Evolutionary conservation across 2,888 invertebrate species (phyloP).

Genomic region (Cactoblastis cactorum): DNA sequence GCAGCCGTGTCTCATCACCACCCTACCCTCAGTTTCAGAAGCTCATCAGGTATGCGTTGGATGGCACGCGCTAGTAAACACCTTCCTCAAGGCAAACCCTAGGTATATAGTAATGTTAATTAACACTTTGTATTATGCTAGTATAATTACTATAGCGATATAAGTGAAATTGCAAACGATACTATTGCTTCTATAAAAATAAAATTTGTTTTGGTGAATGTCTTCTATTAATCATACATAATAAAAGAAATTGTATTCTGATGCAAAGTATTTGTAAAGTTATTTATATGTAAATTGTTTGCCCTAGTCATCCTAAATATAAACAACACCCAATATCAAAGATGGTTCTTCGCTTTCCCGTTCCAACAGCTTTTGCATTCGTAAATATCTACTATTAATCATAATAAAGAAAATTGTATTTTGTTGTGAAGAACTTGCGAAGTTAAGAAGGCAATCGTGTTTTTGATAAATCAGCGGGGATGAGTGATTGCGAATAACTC

Average conservation of each 20-base stretch:
- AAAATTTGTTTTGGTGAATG: too few species aligned
- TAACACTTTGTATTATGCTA: slow-evolving; percentile 5
- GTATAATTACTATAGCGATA: neutral
- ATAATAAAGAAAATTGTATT: slow-evolving; percentile 17
- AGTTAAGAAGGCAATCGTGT: slow-evolving; percentile 15
- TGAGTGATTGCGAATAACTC: slow-evolving; percentile 19
- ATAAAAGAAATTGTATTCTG: too few species aligned
- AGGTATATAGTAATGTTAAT: slow-evolving; percentile 17
- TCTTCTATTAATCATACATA: too few species aligned
- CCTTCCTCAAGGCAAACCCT: slow-evolving; percentile 21
- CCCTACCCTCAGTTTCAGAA: slow-evolving; percentile 25
- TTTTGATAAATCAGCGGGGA: slow-evolving; percentile 16
- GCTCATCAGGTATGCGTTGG: slow-evolving; percentile 31
- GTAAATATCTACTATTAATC: slow-evolving; percentile 13
- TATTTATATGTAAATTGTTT: too few species aligned
- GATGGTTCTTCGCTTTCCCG: neutral
- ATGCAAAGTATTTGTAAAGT: too few species aligned
- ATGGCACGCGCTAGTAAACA: slow-evolving; percentile 26
- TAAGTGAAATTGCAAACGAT: neutral
- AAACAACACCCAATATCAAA: neutral
- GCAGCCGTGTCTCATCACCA: slow-evolving; percentile 24
- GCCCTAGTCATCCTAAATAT: neutral
- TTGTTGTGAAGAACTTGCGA: slow-evolving; percentile 6
- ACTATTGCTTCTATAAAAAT: too few species aligned
- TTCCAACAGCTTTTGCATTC: neutral